phyloP scores from a whole-genome alignment of 2,113 vertebrate genomes.

The Diphyllodes magnificus region DNA sequence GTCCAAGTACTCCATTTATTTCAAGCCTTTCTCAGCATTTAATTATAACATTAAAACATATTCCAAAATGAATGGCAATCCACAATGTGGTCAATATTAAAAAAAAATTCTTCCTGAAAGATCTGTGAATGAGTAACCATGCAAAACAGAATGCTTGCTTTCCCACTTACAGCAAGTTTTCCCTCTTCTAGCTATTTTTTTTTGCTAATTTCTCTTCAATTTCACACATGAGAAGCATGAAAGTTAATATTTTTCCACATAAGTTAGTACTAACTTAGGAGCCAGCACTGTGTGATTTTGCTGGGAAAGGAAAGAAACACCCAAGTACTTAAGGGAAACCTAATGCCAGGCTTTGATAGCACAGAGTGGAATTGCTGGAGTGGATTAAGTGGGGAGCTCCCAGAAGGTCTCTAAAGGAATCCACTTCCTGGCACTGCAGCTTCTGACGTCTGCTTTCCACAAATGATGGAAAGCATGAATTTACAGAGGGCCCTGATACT shows the following conservation, averaged over 20 bases:
- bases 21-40: neutral
- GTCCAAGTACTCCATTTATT: neutral
- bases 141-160: neutral
- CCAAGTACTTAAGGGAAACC: neutral
- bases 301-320: neutral
- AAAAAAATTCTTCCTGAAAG: neutral
- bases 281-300: neutral
- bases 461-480: neutral
- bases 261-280: neutral
- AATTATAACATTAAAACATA: neutral
- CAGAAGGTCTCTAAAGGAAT: neutral
- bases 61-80: neutral
- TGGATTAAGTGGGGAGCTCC: neutral
- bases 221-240: neutral
- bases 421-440: neutral
- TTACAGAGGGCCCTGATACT: neutral
- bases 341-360: neutral
- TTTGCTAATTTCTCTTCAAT: neutral
- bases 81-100: neutral
- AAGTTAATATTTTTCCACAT: neutral
- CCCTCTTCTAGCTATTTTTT: neutral
- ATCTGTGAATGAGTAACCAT: neutral
- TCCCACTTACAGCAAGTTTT: neutral
- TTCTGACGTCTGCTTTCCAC: neutral
- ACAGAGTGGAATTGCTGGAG: neutral